A percentile compares a stretch with the other conserved stretches of the same genome.
Conservation (phyloP, 2,113 vertebrate genomes). For the Monarcha castaneiventris region DNA sequence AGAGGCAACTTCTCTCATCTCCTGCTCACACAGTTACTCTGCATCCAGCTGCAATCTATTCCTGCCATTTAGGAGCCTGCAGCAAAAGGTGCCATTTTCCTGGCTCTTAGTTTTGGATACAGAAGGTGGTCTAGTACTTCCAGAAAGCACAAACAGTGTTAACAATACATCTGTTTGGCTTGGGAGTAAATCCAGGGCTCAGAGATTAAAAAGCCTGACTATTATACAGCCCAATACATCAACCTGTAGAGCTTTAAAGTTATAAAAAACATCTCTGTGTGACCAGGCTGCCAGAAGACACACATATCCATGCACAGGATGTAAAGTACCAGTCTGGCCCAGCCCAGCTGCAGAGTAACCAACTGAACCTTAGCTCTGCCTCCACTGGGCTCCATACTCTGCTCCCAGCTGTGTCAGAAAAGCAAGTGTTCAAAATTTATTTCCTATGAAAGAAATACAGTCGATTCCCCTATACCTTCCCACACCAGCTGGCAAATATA, state of each 20-base stretch:
- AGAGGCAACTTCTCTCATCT: not conserved
- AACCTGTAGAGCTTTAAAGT: not conserved
- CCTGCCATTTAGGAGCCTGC: not conserved
- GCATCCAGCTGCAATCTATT: not conserved
- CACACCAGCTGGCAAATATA: not conserved
- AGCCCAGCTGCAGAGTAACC: not conserved
- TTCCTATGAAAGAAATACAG: not conserved
- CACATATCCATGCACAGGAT: fast-evolving
- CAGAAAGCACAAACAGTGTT: not conserved
- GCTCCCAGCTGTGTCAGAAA: not conserved
- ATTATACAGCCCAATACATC: not conserved
- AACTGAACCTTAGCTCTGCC: not conserved
- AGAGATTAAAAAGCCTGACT: not conserved
- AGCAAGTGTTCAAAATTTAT: not conserved
- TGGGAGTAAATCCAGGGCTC: not conserved
- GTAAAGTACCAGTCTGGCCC: not conserved
- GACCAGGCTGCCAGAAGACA: not conserved
- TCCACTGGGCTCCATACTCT: not conserved
- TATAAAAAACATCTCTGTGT: not conserved
- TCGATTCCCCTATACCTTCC: not conserved
- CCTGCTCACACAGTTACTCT: not conserved
- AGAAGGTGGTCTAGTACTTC: not conserved
- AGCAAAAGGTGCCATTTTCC: not conserved
- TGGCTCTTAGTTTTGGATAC: not conserved
- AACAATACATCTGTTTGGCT: not conserved